Evolutionary conservation across 2,797 vertebrate species (phyloP), one percentile per base, ranked within the genome.

Genomic region (Pterois miles): DNA sequence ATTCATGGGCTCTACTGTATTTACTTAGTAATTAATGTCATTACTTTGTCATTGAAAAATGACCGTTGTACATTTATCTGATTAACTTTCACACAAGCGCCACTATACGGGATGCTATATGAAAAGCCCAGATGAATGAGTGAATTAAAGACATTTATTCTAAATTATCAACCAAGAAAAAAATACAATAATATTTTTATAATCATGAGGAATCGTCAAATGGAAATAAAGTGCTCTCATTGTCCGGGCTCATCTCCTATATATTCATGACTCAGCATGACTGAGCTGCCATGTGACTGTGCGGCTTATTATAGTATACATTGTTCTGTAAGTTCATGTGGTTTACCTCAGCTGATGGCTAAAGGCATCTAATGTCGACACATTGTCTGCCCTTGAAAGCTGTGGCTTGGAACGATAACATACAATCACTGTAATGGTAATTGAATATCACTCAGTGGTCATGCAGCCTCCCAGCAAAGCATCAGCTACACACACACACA

Each of bases 1-100:
- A 59, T 65, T 43, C 62, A 52, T 31, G 20, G 74, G 65, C 1
- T n/a, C n/a, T n/a, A n/a, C n/a, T 57, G 53, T 18, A 6, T 23
- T 14, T 11, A n/a, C 4, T 81, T 33, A 71, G 74, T 50, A 75
- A 68, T 76, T 46, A 13, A 82, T 23, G 66, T 70, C 70, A 76
- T 67, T 54, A 57, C 50, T 52, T 38, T 40, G 23, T 72, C 56
- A 74, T 9, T 33, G 29, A 33, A 54, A 53, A 62, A 27, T 14
- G 2, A 69, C 13, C 5, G 3, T 59, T 13, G 57, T 8, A 40
- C 27, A 31, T 16, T 54, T 12, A 33, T 10, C 10, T 50, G 7
- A 3, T 29, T 34, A 9, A 53, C 6, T 36, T 54, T 56, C 22
- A 50, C 16, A 31, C 2, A 18, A 46, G 13, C 25, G 36, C 14